These are phyloP conservation scores for Polypterus senegalus DNA, from an alignment of 2,113 vertebrate species.

Conservation along the genomic window DNA sequence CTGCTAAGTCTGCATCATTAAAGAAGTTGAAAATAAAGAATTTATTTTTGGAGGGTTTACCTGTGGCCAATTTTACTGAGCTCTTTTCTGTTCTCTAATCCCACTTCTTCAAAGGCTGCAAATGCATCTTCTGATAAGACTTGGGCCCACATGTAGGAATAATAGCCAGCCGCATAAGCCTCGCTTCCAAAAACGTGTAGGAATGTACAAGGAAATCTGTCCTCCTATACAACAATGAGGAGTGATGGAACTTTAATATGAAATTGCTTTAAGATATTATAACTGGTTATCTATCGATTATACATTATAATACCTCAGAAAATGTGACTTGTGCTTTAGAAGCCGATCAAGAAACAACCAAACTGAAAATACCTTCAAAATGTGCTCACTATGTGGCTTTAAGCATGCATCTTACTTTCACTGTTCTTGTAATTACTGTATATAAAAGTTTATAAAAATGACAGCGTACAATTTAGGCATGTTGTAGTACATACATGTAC, in stretches of 20 bases:
- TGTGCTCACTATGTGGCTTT: too few species aligned
- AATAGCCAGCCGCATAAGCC: constrained; percentile 5
- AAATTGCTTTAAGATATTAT: background rate
- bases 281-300: too few species aligned
- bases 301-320: too few species aligned
- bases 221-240: background rate
- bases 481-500: too few species aligned
- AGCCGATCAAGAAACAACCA: too few species aligned
- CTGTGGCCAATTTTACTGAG: background rate
- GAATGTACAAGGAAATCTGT: constrained; percentile 5
- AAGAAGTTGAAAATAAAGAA: background rate
- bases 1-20: background rate
- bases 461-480: background rate
- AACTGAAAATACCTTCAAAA: too few species aligned
- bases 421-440: background rate
- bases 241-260: background rate
- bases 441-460: background rate
- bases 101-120: constrained; percentile 5
- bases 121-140: constrained; percentile 5
- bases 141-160: constrained; percentile 2
- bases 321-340: too few species aligned
- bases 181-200: constrained; percentile 2
- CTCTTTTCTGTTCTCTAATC: constrained; percentile 7
- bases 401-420: background rate
- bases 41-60: background rate